Evolutionary conservation across 2,888 invertebrate species (phyloP).

Genomic region (Ctenicera cuprea): DNA sequence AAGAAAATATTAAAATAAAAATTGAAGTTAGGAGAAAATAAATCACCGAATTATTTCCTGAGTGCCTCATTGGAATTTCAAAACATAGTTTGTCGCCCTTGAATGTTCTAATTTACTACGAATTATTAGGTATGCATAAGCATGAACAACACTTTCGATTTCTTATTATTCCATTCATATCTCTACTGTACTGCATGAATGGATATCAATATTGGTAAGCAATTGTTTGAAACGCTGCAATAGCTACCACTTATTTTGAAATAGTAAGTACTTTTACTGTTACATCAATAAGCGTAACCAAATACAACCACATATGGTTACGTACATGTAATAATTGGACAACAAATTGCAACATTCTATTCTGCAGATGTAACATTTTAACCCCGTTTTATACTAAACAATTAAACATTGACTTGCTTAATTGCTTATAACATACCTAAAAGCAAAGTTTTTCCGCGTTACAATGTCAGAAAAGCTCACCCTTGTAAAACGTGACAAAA

Average conservation of each 20-base stretch:
- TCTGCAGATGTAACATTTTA: background rate
- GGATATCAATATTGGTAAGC: background rate
- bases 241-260: constrained; percentile 10
- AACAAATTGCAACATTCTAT: background rate
- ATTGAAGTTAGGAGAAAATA: too few species aligned
- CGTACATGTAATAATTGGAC: constrained; percentile 5
- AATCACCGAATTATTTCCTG: too few species aligned
- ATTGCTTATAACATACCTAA: too few species aligned
- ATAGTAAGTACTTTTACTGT: constrained; percentile 21
- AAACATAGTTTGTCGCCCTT: too few species aligned
- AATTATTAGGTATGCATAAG: too few species aligned
- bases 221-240: background rate
- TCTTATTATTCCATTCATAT: constrained; percentile 7
- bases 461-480: too few species aligned
- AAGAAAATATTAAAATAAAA: too few species aligned
- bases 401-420: background rate
- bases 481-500: background rate
- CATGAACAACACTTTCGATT: background rate
- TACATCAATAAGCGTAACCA: constrained; percentile 17
- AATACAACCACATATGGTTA: constrained; percentile 1
- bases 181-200: background rate
- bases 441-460: too few species aligned
- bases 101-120: too few species aligned
- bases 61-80: too few species aligned
- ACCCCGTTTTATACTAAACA: background rate